A percentile compares a stretch with the other conserved stretches of the same genome.
phyloP scores from a whole-genome alignment of 2,888 invertebrate species.

The Nemapogon koenigi region DNA sequence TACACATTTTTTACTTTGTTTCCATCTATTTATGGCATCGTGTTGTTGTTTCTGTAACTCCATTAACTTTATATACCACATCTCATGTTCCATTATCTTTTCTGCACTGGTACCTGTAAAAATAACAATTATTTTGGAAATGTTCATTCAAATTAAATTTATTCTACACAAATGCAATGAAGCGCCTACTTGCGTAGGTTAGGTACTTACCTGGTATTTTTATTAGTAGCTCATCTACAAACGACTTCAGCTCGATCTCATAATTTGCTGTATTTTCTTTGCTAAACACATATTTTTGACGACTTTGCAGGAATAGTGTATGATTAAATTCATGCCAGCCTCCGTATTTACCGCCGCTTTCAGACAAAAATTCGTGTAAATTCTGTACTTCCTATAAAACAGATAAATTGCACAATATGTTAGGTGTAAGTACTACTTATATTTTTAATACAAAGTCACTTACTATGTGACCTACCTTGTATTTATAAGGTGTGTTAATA shows the following conservation, averaged over 20 bases:
- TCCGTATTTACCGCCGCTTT: conserved; percentile 54
- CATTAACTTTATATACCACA: conserved; percentile 43
- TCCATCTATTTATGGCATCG: conserved; percentile 42
- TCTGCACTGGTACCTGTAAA: conserved; percentile 24
- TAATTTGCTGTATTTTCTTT: not conserved
- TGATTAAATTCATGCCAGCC: conserved; percentile 66
- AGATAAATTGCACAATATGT: not conserved
- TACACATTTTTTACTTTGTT: conserved; percentile 24
- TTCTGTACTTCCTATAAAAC: conserved; percentile 53
- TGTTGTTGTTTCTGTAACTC: conserved; percentile 36
- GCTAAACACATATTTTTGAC: conserved; percentile 28
- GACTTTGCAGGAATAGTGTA: conserved; percentile 51
- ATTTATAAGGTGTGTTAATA: conserved; percentile 43
- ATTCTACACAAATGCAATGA: no score
- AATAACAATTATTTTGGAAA: not conserved
- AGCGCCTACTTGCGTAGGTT: no score
- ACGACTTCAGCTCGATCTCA: not conserved
- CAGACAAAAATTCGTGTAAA: conserved; percentile 58
- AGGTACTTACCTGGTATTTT: conserved; percentile 2
- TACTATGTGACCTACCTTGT: conserved; percentile 26
- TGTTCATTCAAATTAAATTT: no score
- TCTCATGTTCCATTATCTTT: conserved; percentile 30
- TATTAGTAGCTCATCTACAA: conserved; percentile 1
- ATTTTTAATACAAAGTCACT: not conserved
- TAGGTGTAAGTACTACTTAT: not conserved